Evolutionary conservation across 2,113 vertebrate species (phyloP).

Genomic region (Ornithorhynchus anatinus): DNA sequence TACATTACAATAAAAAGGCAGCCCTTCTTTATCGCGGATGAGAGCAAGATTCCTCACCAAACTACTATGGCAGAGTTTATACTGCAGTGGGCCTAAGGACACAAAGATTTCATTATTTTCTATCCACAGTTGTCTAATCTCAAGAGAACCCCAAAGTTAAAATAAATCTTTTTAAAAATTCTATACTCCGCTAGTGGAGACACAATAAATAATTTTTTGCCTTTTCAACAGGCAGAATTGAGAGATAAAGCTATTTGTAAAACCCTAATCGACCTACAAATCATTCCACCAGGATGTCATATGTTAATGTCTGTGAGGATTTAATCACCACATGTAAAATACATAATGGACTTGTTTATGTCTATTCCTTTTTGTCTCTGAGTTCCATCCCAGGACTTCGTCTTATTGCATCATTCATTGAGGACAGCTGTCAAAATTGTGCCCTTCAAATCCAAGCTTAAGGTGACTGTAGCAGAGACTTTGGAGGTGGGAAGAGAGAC

Average conservation of each 20-base stretch:
- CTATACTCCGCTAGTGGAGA: constrained; percentile 45
- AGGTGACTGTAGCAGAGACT: neutral
- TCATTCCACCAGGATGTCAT: constrained; percentile 68
- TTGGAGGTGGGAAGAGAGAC: neutral
- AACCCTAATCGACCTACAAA: constrained; percentile 65
- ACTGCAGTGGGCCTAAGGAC: constrained; percentile 38
- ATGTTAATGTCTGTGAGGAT: constrained; percentile 63
- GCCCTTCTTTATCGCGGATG: constrained; percentile 48
- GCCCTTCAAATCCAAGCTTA: neutral
- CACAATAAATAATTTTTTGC: constrained; percentile 68
- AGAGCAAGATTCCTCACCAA: constrained; percentile 42
- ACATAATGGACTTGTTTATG: neutral
- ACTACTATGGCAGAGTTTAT: constrained; percentile 20
- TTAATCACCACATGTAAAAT: constrained; percentile 63
- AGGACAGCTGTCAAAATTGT: neutral
- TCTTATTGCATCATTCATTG: neutral
- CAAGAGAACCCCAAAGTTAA: constrained; percentile 63
- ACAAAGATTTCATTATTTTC: constrained; percentile 59
- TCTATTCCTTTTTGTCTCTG: neutral
- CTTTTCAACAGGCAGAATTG: constrained; percentile 66
- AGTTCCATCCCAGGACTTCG: neutral
- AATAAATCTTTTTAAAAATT: constrained; percentile 70
- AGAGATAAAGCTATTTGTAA: constrained; percentile 73
- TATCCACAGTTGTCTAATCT: constrained; percentile 62
- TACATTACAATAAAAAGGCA: constrained; percentile 53